Conservation (phyloP, 2,113 vertebrate genomes). For the Glareola pratincola region DNA sequence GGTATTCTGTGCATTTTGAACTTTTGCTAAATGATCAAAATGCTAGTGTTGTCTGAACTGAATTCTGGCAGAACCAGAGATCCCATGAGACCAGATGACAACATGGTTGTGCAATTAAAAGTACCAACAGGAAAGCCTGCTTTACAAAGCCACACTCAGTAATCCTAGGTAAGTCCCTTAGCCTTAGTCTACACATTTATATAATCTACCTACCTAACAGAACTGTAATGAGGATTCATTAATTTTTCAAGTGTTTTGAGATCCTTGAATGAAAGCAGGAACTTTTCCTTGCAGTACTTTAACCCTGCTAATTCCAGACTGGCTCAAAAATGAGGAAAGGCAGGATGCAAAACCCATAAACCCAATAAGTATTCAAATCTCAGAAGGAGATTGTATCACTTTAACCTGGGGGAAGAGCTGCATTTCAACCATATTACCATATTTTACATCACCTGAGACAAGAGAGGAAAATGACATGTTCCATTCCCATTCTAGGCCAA, state of each 20-base stretch:
- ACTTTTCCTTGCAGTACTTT: neutral
- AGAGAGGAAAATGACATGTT: neutral
- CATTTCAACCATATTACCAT: neutral
- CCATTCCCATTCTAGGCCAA: neutral
- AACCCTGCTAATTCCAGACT: neutral
- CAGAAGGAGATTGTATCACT: neutral
- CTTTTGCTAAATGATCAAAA: neutral
- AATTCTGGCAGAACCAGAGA: neutral
- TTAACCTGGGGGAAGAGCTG: neutral
- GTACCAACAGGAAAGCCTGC: rapidly evolving
- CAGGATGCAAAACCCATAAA: neutral
- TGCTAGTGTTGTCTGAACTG: neutral
- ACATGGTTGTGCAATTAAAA: neutral
- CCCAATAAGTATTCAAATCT: neutral
- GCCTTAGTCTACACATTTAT: neutral
- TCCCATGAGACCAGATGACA: neutral
- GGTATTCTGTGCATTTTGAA: neutral
- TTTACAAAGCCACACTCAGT: neutral
- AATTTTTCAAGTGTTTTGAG: conserved; percentile 3
- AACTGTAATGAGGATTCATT: neutral
- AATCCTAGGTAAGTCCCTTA: neutral
- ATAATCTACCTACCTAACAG: neutral
- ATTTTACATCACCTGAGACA: neutral
- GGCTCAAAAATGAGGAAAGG: neutral
- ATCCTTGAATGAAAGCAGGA: neutral